These are phyloP conservation scores for Spisula solida DNA, from an alignment of 2,888 invertebrate species.

Conservation along the genomic window DNA sequence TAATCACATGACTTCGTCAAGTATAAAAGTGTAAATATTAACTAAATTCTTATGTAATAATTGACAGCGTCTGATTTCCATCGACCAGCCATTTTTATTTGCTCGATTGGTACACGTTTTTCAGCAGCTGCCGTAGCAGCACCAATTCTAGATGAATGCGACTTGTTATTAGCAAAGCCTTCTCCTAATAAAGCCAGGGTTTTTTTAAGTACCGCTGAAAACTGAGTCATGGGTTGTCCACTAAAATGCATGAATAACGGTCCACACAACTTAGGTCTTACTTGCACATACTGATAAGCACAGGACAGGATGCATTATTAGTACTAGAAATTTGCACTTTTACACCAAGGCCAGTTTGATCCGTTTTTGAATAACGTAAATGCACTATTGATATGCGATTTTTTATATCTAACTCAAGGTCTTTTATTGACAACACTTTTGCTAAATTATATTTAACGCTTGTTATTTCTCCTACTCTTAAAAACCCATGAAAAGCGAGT, in stretches of 20 bases:
- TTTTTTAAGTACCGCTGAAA: slow-evolving; percentile 30
- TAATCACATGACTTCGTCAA: not conserved
- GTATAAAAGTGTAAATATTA: no score
- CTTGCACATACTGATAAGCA: no score
- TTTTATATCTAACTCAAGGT: no score
- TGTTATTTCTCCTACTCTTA: slow-evolving; percentile 10
- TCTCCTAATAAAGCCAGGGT: not conserved
- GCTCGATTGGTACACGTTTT: not conserved
- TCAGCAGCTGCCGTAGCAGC: not conserved
- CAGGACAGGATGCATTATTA: no score
- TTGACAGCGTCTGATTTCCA: not conserved
- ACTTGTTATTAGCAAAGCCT: not conserved
- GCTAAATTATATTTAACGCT: no score
- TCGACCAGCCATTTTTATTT: not conserved
- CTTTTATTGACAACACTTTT: no score
- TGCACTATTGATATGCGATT: no score
- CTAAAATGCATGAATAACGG: slow-evolving; percentile 33
- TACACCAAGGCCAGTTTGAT: no score
- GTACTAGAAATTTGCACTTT: no score
- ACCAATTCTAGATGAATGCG: not conserved
- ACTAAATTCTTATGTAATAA: not conserved
- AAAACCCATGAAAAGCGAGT: slow-evolving; percentile 8
- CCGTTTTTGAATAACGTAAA: no score
- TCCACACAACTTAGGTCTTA: not conserved
- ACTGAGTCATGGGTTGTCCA: slow-evolving; percentile 21